Percentiles rank a stretch among this genome's conserved stretches.
Evolutionary conservation across 1,140 invertebrate species (phyloP).

Genomic region (Lepidotrigona ventralis): DNA sequence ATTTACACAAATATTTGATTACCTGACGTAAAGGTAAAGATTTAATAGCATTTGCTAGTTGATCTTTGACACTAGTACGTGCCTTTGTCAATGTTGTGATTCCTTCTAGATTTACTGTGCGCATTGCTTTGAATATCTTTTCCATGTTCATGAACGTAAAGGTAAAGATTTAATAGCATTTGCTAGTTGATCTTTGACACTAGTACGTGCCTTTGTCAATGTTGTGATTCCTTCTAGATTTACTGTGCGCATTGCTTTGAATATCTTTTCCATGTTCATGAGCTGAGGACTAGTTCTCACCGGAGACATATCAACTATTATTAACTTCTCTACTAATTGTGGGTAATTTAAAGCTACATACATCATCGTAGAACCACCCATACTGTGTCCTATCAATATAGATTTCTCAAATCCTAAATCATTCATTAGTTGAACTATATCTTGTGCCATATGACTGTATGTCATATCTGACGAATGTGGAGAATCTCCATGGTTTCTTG

Average conservation of each 20-base stretch:
- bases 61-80: conserved; percentile 81
- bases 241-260: conserved; percentile 84
- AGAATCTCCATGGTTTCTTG: conserved; percentile 95
- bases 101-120: conserved; percentile 81
- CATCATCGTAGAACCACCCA: conserved; percentile 94
- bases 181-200: conserved; percentile 81
- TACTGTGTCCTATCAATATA: conserved; percentile 91
- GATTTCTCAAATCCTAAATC: conserved; percentile 83
- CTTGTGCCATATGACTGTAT: conserved; percentile 87
- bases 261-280: conserved; percentile 83
- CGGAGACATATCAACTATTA: conserved; percentile 93
- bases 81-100: conserved; percentile 84
- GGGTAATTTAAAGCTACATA: conserved; percentile 87
- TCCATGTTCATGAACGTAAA: conserved; percentile 80
- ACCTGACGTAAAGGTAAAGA: conserved; percentile 80
- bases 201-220: conserved; percentile 84
- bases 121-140: conserved; percentile 85
- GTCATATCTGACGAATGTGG: conserved; percentile 86
- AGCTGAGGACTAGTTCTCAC: conserved; percentile 84
- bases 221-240: conserved; percentile 81
- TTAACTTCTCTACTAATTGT: conserved; percentile 87
- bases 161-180: conserved; percentile 74
- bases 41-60: conserved; percentile 77
- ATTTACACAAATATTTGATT: conserved; percentile 18
- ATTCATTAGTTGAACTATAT: conserved; percentile 85